Base-by-base conservation (phyloP, 1,140 invertebrate genomes). In the Papilio polytes region DNA sequence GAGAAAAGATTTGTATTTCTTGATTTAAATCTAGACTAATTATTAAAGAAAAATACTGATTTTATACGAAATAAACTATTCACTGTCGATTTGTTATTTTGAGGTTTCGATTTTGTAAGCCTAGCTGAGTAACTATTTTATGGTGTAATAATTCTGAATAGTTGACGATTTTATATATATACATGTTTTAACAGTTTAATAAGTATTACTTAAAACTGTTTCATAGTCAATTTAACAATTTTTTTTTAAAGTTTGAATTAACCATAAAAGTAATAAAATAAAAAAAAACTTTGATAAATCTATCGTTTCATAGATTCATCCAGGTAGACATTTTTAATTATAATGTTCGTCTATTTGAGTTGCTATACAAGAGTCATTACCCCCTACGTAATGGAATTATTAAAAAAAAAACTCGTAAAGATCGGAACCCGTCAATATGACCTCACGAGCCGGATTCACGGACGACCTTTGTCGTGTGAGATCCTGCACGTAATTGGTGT, bases 391-490 rank as follows among this genome's bases (percentile, higher is more conserved):
- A 73, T 22, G 31, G 72, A 78, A 12, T 59, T 59, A 56, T n/a
- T 59, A 80, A 72, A 79, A 81, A 82, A 81, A 82, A 76, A 81
- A 84, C 12, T 46, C 20, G 2, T 18, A 76, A 84, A 78, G n/a
- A 72, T 22, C 46, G 51, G 83, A 82, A 85, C 86, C 86, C 84
- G 84, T 85, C 72, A 56, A 70, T 81, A 84, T 87, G 91, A 91
- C 85, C 89, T 91, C 89, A 92, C 85, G 26, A 88, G 82, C 84
- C 91, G 89, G 91, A 92, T 87, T 87, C 86, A n/a, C 78, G 72
- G 86, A 80, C 88, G 91, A 91, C 91, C 90, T 92, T 89, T 89
- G 56, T 53, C 76, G 72, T 72, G 78, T 74, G 73, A 89, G 80
- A 90, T 89, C 87, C 86, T 89, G 84, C 80, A 84, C 80, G 83